Conservation (phyloP, 1,140 invertebrate genomes). For the Brachionus rubens region DNA sequence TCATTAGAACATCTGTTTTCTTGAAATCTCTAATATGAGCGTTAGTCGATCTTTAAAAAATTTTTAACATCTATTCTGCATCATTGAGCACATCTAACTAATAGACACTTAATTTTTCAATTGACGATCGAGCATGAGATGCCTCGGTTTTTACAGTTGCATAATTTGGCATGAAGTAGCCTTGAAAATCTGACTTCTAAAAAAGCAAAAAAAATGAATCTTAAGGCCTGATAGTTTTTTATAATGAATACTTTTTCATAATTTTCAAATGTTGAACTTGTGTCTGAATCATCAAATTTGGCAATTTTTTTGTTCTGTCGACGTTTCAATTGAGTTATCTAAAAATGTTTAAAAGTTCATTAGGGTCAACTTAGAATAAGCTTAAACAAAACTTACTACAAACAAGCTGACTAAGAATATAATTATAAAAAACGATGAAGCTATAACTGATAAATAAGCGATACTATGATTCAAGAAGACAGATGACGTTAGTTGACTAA, state of each 20-base stretch:
- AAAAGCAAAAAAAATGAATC: neutral
- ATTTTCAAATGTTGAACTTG: conserved; percentile 2
- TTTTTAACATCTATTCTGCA: no score
- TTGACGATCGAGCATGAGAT: neutral
- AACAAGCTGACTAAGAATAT: conserved; percentile 17
- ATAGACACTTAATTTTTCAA: conserved; percentile 11
- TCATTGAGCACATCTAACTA: no score
- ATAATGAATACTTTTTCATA: conserved; percentile 3
- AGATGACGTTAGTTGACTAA: conserved; percentile 20
- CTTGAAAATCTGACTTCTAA: conserved; percentile 12
- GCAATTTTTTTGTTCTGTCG: conserved; percentile 1
- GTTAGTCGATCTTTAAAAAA: no score
- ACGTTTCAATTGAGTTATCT: conserved; percentile 29
- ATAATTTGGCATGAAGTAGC: conserved; percentile 44
- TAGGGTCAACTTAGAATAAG: no score
- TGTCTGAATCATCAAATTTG: conserved; percentile 31
- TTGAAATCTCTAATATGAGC: no score
- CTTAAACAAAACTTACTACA: conserved; percentile 25
- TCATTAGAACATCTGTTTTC: neutral
- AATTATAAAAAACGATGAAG: conserved; percentile 35
- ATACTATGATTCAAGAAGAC: conserved; percentile 35
- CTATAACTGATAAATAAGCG: conserved; percentile 17
- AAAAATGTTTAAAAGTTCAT: no score
- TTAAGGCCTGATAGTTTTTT: neutral
- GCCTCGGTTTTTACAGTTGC: conserved; percentile 4